A percentile compares a stretch with the other conserved stretches of the same genome.
phyloP scores from a whole-genome alignment of 2,888 invertebrate species.

The Cataglyphis cursor region DNA sequence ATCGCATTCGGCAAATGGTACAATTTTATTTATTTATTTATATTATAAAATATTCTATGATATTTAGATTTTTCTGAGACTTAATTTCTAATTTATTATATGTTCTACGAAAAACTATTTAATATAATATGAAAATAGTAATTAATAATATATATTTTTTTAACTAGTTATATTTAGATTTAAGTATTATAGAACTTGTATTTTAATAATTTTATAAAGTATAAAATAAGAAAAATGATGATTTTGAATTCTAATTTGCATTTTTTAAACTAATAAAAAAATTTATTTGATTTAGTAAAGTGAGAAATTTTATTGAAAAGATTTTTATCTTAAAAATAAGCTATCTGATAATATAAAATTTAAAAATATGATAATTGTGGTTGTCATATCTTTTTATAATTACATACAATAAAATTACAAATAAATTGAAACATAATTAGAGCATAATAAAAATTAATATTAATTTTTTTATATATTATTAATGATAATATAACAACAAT shows the following conservation, averaged over 20 bases:
- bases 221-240: background rate
- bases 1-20: slow-evolving; percentile 99
- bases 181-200: background rate
- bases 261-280: background rate
- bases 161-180: background rate
- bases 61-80: background rate
- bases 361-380: background rate
- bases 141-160: background rate
- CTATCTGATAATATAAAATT: background rate
- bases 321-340: background rate
- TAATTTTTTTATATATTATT: background rate
- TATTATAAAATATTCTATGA: background rate
- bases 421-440: background rate
- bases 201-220: background rate
- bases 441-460: background rate
- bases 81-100: slow-evolving; percentile 27
- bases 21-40: background rate
- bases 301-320: background rate
- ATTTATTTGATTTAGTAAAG: background rate
- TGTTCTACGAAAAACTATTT: background rate
- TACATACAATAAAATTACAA: background rate
- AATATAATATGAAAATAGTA: background rate
- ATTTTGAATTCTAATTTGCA: slow-evolving; percentile 1
- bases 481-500: background rate
- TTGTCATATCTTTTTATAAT: background rate